Evolutionary conservation across 2,113 vertebrate genomes (phyloP), one percentile per base, ranked within the genome.

Genomic region (Anoplopoma fimbria): DNA sequence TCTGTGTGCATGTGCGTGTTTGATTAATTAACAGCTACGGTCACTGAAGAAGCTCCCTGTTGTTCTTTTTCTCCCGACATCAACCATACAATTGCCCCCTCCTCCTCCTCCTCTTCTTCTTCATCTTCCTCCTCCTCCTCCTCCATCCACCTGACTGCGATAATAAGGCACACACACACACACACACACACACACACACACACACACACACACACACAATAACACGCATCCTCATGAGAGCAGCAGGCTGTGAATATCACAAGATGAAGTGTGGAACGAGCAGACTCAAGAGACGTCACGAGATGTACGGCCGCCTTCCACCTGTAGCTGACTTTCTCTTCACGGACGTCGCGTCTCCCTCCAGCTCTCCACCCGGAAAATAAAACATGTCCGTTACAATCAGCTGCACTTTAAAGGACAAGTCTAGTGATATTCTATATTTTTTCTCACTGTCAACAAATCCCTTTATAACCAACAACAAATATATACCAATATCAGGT

Each of bases 1-100:
- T 71, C 42, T 80, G 65, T 49, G 70, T 60, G 33, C 60, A 25
- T 69, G 69, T 19, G 58, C 31, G n/a, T 82, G 77, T 91, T 88
- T 90, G 89, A 89, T 90, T 92, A 91, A 92, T 92, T 89, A 92
- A 87, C 73, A 88, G 76, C 72, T 82, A 69, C 19, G 36, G 57
- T 34, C 79, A 64, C 51, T 57, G 65, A 86, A 81, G 87, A 84
- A 88, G 90, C 73, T 75, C 82, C 87, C 90, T 19, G 82, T 91
- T 87, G 91, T 89, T 92, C 84, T 79, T 69, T n/a, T 89, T 84
- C 86, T 91, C 84, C 81, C 71, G 40, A 87, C 53, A 87, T 89
- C 72, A 68, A 57, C 83, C 51, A 58, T 87, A 91, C 81, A 79
- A 75, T 75, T 75, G 83, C 77, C 69, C 69, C 82, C 81, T n/a